Percentiles rank a stretch among this genome's conserved stretches.
These are phyloP conservation scores for Drosophila lacteicornis DNA, from an alignment of 1,140 invertebrate species.

Conservation along the genomic window DNA sequence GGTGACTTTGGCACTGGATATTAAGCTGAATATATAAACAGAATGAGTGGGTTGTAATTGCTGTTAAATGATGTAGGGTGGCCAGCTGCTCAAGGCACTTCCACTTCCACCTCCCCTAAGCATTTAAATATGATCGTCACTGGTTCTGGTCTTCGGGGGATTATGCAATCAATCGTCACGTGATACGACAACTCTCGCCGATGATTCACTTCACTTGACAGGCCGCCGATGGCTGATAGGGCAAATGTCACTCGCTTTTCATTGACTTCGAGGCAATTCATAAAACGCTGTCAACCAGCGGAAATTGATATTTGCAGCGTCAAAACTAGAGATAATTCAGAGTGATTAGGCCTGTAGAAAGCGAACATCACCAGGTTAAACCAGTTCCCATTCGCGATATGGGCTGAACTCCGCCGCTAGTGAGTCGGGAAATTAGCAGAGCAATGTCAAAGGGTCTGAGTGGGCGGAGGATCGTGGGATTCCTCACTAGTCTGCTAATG, in stretches of 20 bases:
- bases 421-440: constrained; percentile 20
- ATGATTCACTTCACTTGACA: constrained; percentile 28
- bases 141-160: neutral
- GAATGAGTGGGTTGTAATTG: constrained; percentile 46
- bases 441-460: constrained; percentile 2
- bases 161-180: constrained; percentile 48
- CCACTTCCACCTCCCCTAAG: neutral
- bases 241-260: constrained; percentile 39
- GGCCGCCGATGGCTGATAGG: constrained; percentile 28
- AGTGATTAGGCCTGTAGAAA: constrained; percentile 2
- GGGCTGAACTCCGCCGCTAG: constrained; percentile 7
- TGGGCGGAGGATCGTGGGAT: constrained; percentile 16
- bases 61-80: constrained; percentile 49
- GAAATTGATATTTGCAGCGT: constrained; percentile 33
- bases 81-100: constrained; percentile 34
- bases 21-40: constrained; percentile 28
- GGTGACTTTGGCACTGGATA: constrained; percentile 37
- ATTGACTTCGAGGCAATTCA: constrained; percentile 37
- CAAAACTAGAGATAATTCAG: neutral
- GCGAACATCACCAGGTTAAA: neutral
- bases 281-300: constrained; percentile 35
- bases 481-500: constrained; percentile 27
- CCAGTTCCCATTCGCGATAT: neutral
- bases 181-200: constrained; percentile 19
- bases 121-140: constrained; percentile 15